Evolutionary conservation across 2,113 vertebrate genomes (phyloP), one percentile per base, ranked within the genome.

Genomic region (Calidris pugnax): DNA sequence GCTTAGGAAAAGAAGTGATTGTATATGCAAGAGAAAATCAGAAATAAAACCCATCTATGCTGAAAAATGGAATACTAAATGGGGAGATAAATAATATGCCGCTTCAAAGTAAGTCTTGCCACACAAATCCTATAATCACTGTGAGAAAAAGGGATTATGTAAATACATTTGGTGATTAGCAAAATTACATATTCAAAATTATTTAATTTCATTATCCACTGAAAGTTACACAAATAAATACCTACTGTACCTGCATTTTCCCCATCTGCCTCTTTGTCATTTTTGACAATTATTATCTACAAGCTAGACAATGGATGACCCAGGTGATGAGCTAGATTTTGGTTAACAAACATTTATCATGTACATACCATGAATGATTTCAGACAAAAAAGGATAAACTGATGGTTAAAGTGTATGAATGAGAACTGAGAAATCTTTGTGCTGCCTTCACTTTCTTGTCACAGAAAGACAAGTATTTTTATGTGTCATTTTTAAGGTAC

Each of bases 121-220:
- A 82, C 80, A 92, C n/a, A 96, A 94, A 97, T 95, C 80, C 77
- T 92, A 85, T 96, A 94, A 97, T 92, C 94, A 92, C 60, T 74
- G 85, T 91, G 69, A 93, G 89, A 94, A 94, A 93, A 91, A 91
- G 73, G 78, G 95, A 96, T 88, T 96, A 95, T 97, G 91, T 82
- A 96, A 96, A 96, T 95, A 94, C 91, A 96, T 86, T 72, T 87
- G 17, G 18, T 88, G 91, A 95, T 95, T 96, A 90, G 37, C 77
- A 85, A 95, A 91, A 96, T 96, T 94, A 96, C 82, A 88, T 92
- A 96, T 94, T 95, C 78, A 87, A 89, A 90, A 89, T 94, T 89
- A 87, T 93, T 95, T 95, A 72, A 92, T 93, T 91, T 95, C 57
- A 91, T 95, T 95, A 87, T 89, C 72, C 37, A 60, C 53, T 90